Evolutionary conservation across 2,888 invertebrate genomes (phyloP).

Genomic region (Trichogramma dendrolimi): DNA sequence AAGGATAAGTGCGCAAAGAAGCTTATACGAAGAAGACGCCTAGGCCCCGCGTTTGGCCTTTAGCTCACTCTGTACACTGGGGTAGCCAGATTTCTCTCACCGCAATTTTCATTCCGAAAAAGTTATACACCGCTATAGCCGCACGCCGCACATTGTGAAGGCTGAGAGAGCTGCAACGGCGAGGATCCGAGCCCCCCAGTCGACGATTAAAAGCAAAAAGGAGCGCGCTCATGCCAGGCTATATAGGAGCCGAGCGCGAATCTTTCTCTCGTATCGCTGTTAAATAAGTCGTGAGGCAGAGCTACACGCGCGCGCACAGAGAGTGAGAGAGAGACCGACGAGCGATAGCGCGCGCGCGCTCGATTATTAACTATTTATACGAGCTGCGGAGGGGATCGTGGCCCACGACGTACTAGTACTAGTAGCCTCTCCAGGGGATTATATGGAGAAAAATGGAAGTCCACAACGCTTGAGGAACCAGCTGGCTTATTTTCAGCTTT

Average conservation of each 20-base stretch:
- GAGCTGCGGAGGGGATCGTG: conserved; percentile 37
- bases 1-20: too few species aligned
- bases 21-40: too few species aligned
- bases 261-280: background rate
- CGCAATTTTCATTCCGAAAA: too few species aligned
- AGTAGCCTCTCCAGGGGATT: too few species aligned
- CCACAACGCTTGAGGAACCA: background rate
- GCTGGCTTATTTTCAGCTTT: background rate
- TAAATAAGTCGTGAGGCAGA: conserved; percentile 21
- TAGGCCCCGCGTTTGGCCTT: too few species aligned
- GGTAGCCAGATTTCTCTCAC: too few species aligned
- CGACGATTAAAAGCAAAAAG: too few species aligned
- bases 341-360: conserved; percentile 8
- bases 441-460: conserved; percentile 29
- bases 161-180: background rate
- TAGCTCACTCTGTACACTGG: too few species aligned
- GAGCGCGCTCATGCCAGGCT: background rate
- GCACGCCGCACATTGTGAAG: too few species aligned
- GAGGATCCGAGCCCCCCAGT: background rate
- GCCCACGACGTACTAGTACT: conserved; percentile 23
- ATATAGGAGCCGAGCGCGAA: too few species aligned
- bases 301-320: background rate
- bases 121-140: too few species aligned
- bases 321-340: conserved; percentile 8
- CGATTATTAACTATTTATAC: conserved; percentile 40